Base-by-base conservation (phyloP, 2,113 vertebrate genomes). In the Erpornis zantholeuca region DNA sequence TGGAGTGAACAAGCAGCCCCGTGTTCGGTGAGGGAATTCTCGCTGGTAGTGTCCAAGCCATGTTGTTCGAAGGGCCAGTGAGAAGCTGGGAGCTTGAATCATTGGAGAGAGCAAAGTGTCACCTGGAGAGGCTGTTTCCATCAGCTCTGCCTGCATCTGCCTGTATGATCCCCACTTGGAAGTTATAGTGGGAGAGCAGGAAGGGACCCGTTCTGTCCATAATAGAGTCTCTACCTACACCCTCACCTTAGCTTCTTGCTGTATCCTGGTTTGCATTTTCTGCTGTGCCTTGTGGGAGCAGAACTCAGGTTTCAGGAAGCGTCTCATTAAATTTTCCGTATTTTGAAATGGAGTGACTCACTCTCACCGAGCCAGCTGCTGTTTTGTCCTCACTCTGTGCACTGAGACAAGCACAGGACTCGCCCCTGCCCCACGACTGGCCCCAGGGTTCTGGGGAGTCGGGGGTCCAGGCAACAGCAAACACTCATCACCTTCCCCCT, bases 281-380 rank as follows among this genome's bases (percentile, higher is more conserved):
- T 78, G 35, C 64, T 38, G 57, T 65, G 72, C 80, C 82, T 88
- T 50, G 76, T 53, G 86, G 45, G 76, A 82, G 24, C 86, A 96
- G 80, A 96, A 79, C 65, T 68, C 64, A 72, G 25, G 88, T 96
- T 97, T 96, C 95, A 90, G 90, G 95, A 97, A 95, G 90, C 3
- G 0, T 90, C 92, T 91, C 88, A 91, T 96, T 95, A 86, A 59
- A 81, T 86, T 93, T 93, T 96, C 93, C 36, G 0, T 61, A 68
- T 96, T 95, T 96, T 96, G 95, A 92, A 95, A 92, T 1, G 2
- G 54, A 54, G 27, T 94, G 94, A 96, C 64, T 93, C 93, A 96
- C 80, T 53, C 47, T 59, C 23, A 82, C 65, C 38, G 10, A 50
- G 40, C n/a, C 87, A 93, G 50, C 29, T 0, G 0, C 88, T 76